These are phyloP conservation scores for Trogon melanurus DNA, from an alignment of 2,113 vertebrate genomes.

Conservation along the genomic window DNA sequence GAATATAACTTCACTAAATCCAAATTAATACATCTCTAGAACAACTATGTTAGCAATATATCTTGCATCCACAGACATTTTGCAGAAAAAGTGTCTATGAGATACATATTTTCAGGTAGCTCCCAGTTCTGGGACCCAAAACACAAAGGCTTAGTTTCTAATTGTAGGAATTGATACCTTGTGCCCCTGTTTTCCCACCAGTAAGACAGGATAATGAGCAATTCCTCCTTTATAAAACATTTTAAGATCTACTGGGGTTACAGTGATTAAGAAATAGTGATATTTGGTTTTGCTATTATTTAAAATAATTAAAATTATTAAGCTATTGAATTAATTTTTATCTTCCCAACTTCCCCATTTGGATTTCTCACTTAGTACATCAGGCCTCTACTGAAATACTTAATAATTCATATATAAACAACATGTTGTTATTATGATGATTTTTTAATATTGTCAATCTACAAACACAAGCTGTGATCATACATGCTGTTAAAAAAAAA, in stretches of 20 bases:
- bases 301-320: constrained; percentile 31
- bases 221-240: constrained; percentile 1
- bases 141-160: not conserved
- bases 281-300: constrained; percentile 10
- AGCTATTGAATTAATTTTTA: not conserved
- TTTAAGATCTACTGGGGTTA: constrained; percentile 33
- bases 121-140: not conserved
- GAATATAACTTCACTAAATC: not conserved
- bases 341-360: not conserved
- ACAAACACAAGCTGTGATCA: not conserved
- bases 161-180: constrained; percentile 29
- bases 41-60: not conserved
- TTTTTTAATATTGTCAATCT: not conserved
- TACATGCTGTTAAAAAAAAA: not conserved
- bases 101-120: not conserved
- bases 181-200: constrained; percentile 17
- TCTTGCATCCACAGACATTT: not conserved
- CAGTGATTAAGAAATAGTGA: constrained; percentile 24
- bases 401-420: not conserved
- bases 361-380: constrained; percentile 8
- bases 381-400: not conserved
- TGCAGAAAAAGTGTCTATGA: not conserved
- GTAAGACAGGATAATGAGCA: constrained; percentile 37
- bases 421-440: not conserved
- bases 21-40: not conserved